Conservation (phyloP, 2,888 invertebrate species). For the Anorthoa munda region DNA sequence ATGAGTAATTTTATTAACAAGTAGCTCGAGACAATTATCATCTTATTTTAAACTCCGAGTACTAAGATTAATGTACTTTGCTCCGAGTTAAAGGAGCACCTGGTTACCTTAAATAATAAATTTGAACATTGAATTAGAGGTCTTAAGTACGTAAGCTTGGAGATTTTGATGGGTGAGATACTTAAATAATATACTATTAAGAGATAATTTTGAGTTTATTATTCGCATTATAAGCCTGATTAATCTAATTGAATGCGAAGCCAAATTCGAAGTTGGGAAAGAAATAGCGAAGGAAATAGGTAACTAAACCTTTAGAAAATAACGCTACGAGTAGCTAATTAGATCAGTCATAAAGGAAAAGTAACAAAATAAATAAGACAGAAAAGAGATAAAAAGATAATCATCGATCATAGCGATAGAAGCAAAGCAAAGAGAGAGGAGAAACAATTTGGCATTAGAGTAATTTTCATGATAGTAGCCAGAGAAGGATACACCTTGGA, state of each 20-base stretch:
- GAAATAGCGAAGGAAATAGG: background rate
- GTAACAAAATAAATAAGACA: too few relatives aligned
- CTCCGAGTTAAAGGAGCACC: constrained; percentile 37
- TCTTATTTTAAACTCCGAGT: constrained; percentile 60
- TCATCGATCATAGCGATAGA: too few relatives aligned
- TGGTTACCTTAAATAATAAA: constrained; percentile 47
- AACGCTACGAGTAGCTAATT: too few relatives aligned
- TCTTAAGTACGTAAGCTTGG: constrained; percentile 23
- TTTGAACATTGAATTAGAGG: constrained; percentile 52
- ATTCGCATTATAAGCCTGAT: background rate
- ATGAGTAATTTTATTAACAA: constrained; percentile 64
- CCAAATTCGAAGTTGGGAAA: background rate
- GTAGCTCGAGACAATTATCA: constrained; percentile 62
- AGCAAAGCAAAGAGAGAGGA: too few relatives aligned
- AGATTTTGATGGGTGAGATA: constrained; percentile 18
- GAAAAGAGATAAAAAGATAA: too few relatives aligned
- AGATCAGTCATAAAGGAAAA: too few relatives aligned
- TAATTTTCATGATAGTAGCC: background rate
- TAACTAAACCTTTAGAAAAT: too few relatives aligned
- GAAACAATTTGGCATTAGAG: background rate
- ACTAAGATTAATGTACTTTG: constrained; percentile 58
- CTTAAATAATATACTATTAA: constrained; percentile 23
- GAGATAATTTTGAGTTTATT: background rate
- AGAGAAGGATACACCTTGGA: background rate
- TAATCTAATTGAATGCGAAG: background rate